phyloP scores from a whole-genome alignment of 1,140 invertebrate species.

The Trissolcus basalis region DNA sequence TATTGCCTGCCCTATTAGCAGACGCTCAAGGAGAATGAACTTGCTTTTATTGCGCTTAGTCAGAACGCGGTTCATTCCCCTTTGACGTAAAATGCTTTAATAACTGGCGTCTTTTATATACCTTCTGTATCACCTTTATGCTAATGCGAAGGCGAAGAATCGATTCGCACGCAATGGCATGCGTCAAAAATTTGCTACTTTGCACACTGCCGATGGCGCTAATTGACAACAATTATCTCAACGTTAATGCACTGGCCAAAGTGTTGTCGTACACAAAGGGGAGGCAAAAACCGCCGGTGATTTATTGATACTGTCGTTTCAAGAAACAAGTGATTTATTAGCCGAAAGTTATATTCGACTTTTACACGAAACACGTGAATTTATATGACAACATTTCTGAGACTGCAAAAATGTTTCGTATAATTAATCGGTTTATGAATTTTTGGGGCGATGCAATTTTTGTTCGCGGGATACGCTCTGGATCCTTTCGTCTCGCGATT shows the following conservation, averaged over 20 bases:
- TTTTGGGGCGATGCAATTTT: too few relatives aligned
- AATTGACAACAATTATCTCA: constrained; percentile 54
- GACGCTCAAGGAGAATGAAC: constrained; percentile 60
- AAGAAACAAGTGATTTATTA: constrained; percentile 18
- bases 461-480: too few relatives aligned
- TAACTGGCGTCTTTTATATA: constrained; percentile 58
- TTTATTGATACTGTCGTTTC: constrained; percentile 22
- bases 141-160: constrained; percentile 44
- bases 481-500: too few relatives aligned
- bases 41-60: constrained; percentile 62
- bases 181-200: constrained; percentile 49
- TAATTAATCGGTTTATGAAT: too few relatives aligned
- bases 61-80: constrained; percentile 60
- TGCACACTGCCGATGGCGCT: constrained; percentile 26
- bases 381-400: constrained; percentile 8
- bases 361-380: constrained; percentile 9
- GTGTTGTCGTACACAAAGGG: constrained; percentile 29
- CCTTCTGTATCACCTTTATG: constrained; percentile 58
- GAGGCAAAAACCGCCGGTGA: constrained; percentile 9
- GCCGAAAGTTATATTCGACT: neutral
- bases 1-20: constrained; percentile 59
- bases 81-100: constrained; percentile 58
- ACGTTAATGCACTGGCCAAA: constrained; percentile 37
- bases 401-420: too few relatives aligned
- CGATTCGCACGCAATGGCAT: constrained; percentile 48